Percentiles rank a stretch among this genome's conserved stretches.
phyloP scores from a whole-genome alignment of 2,888 invertebrate genomes.

The Esperia sulphurella region DNA sequence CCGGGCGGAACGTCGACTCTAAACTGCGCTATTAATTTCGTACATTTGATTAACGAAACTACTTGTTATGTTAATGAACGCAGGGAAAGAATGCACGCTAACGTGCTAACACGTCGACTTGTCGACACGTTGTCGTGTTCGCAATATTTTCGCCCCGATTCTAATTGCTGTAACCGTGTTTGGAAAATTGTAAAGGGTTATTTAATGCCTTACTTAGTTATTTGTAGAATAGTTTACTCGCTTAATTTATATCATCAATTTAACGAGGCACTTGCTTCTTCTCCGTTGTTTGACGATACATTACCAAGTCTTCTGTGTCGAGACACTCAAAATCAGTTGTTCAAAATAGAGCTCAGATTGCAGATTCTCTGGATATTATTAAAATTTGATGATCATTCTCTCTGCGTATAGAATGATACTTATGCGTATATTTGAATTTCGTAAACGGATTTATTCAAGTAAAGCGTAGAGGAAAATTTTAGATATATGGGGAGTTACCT shows the following conservation, averaged over 20 bases:
- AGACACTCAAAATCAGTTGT: too few relatives aligned
- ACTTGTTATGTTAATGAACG: slow-evolving; percentile 78
- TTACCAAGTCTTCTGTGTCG: too few relatives aligned
- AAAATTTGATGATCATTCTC: too few relatives aligned
- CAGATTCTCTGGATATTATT: too few relatives aligned
- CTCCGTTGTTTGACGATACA: too few relatives aligned
- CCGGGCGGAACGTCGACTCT: slow-evolving; percentile 70
- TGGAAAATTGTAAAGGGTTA: slow-evolving; percentile 45
- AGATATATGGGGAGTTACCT: background rate
- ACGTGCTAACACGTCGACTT: slow-evolving; percentile 67
- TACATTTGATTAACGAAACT: slow-evolving; percentile 79
- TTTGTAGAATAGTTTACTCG: background rate
- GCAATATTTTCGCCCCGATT: slow-evolving; percentile 66
- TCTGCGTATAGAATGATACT: too few relatives aligned
- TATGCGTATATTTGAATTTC: slow-evolving; percentile 1
- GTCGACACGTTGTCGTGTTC: slow-evolving; percentile 71
- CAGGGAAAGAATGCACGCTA: slow-evolving; percentile 74
- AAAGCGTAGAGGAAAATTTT: background rate
- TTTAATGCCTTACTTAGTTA: slow-evolving; percentile 26
- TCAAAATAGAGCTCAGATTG: too few relatives aligned
- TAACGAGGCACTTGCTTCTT: too few relatives aligned
- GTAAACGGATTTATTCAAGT: background rate
- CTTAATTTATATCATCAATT: too few relatives aligned
- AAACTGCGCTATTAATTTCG: slow-evolving; percentile 78
- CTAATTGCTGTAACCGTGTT: slow-evolving; percentile 54